phyloP scores from a whole-genome alignment of 1,140 invertebrate genomes.

The Lerema accius region DNA sequence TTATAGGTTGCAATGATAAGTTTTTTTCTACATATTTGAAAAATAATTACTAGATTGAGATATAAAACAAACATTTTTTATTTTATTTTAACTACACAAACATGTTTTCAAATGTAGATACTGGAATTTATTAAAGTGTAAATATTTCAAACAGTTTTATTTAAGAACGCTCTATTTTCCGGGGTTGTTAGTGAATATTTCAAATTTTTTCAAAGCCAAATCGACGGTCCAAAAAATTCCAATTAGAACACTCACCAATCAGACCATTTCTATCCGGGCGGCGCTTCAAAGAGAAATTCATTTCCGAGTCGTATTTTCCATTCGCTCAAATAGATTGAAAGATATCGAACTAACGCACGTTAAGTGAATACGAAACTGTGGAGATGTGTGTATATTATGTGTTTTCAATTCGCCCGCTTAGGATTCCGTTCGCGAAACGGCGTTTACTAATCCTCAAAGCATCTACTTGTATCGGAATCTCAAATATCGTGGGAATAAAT shows the following conservation, averaged over 20 bases:
- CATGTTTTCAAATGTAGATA: not conserved
- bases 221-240: conserved; percentile 21
- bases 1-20: too few relatives aligned
- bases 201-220: conserved; percentile 16
- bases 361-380: conserved; percentile 36
- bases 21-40: too few relatives aligned
- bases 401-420: conserved; percentile 19
- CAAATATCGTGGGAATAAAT: conserved; percentile 23
- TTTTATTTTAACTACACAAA: not conserved
- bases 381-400: conserved; percentile 23
- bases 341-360: conserved; percentile 35
- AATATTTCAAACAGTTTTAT: conserved; percentile 7
- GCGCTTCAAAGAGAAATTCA: conserved; percentile 39
- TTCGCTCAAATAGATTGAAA: conserved; percentile 36
- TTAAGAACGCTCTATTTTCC: conserved; percentile 14
- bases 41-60: too few relatives aligned
- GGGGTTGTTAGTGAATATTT: conserved; percentile 17
- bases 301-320: conserved; percentile 44
- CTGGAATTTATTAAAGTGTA: not conserved
- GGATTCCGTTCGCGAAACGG: conserved; percentile 16
- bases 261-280: conserved; percentile 23
- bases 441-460: conserved; percentile 34
- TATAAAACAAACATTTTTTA: too few relatives aligned
- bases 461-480: conserved; percentile 25
- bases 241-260: conserved; percentile 34